Evolutionary conservation across 2,888 invertebrate genomes (phyloP).

Genomic region (Hedya salicella): DNA sequence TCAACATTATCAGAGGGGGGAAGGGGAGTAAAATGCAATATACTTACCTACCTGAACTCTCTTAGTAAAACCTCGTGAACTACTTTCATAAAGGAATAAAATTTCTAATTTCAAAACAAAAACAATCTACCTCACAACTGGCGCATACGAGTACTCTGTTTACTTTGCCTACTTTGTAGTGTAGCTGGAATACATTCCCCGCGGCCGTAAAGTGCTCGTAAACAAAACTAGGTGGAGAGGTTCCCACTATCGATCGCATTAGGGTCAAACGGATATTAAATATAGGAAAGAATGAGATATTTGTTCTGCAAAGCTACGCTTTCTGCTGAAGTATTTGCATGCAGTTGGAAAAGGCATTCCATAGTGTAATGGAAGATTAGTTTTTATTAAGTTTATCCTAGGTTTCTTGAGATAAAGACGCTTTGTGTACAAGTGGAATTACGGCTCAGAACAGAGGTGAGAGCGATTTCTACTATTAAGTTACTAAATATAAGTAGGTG

Average conservation of each 20-base stretch:
- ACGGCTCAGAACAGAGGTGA: no score
- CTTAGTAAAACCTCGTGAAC: background rate
- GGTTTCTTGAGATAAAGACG: background rate
- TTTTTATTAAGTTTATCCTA: slow-evolving; percentile 8
- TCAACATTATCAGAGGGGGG: no score
- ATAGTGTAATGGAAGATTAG: slow-evolving; percentile 12
- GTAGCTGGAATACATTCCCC: slow-evolving; percentile 31
- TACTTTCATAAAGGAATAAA: background rate
- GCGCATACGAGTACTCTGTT: background rate
- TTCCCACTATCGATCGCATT: slow-evolving; percentile 35
- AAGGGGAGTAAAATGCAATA: background rate
- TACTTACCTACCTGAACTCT: background rate
- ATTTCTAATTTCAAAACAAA: slow-evolving; percentile 22
- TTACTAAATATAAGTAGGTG: no score
- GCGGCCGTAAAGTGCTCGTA: slow-evolving; percentile 30
- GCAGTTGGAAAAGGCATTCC: slow-evolving; percentile 11
- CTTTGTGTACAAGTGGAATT: no score
- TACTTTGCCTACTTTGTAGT: slow-evolving; percentile 35
- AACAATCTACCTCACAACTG: slow-evolving; percentile 1
- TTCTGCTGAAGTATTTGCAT: background rate
- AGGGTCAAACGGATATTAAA: slow-evolving; percentile 30
- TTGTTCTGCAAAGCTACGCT: background rate
- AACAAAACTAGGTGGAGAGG: slow-evolving; percentile 34
- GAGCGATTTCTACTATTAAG: no score
- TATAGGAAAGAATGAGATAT: slow-evolving; percentile 11